Conservation (phyloP, 2,113 vertebrate genomes). For the Channa argus region DNA sequence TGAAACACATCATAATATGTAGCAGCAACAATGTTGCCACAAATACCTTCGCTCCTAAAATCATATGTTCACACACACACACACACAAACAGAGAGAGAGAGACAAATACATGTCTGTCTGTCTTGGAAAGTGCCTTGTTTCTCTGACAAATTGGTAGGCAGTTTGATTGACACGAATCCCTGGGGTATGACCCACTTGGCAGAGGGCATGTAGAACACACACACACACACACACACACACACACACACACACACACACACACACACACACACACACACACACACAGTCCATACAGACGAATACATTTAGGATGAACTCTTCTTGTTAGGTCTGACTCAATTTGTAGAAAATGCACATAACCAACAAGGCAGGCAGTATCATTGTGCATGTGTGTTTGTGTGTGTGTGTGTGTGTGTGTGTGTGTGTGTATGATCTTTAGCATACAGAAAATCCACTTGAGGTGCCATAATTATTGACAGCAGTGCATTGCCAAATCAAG, state of each 20-base stretch:
- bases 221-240: neutral
- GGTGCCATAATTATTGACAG: conserved; percentile 57
- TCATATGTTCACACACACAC: neutral
- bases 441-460: conserved; percentile 49
- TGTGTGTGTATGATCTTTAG: neutral
- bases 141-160: conserved; percentile 59
- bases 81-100: neutral
- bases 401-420: conserved; percentile 9
- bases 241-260: neutral
- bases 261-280: neutral
- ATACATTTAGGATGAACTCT: conserved; percentile 20
- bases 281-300: neutral
- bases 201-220: neutral
- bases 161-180: conserved; percentile 67
- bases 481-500: conserved; percentile 24
- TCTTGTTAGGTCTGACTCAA: conserved; percentile 35
- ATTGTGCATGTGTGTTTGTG: neutral
- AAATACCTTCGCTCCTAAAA: neutral
- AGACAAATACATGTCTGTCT: conserved; percentile 19
- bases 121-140: conserved; percentile 53
- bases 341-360: conserved; percentile 40
- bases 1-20: conserved; percentile 2
- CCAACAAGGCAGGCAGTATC: conserved; percentile 7
- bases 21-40: neutral
- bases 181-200: conserved; percentile 45